Evolutionary conservation across 2,888 invertebrate species (phyloP).

Genomic region (Trachelus stipa): DNA sequence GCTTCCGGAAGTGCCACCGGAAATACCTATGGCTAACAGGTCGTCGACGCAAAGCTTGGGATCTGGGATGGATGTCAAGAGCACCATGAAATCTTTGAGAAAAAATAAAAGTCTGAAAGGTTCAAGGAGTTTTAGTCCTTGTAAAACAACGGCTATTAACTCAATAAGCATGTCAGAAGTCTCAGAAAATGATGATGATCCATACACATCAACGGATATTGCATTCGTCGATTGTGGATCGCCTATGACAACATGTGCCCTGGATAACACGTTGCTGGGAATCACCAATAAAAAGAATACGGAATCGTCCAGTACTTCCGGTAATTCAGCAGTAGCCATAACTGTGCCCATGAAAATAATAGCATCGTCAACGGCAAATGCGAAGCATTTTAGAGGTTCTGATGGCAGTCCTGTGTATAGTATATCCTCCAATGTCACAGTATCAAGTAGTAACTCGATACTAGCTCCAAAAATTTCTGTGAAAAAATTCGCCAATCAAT

Average conservation of each 20-base stretch:
- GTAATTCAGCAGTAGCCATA: background rate
- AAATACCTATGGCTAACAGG: background rate
- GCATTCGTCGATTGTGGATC: conserved; percentile 57
- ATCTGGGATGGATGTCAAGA: background rate
- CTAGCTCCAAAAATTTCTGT: conserved; percentile 37
- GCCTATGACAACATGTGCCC: conserved; percentile 4
- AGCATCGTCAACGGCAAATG: background rate
- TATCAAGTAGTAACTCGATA: background rate
- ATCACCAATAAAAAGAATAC: background rate
- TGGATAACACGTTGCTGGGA: background rate
- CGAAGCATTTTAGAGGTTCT: background rate
- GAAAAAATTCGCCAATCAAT: conserved; percentile 40
- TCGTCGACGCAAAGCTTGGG: background rate
- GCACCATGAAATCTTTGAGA: background rate
- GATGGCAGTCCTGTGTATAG: background rate
- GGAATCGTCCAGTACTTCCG: background rate
- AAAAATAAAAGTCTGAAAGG: background rate
- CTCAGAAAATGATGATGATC: conserved; percentile 39
- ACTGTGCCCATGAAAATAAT: background rate
- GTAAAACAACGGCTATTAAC: background rate
- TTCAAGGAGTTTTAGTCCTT: background rate
- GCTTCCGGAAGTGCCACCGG: background rate
- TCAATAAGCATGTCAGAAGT: conserved; percentile 5
- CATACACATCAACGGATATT: conserved; percentile 41
- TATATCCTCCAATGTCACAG: background rate